Evolutionary conservation across 2,888 invertebrate species (phyloP).

Genomic region (Lumbricus terrestris): DNA sequence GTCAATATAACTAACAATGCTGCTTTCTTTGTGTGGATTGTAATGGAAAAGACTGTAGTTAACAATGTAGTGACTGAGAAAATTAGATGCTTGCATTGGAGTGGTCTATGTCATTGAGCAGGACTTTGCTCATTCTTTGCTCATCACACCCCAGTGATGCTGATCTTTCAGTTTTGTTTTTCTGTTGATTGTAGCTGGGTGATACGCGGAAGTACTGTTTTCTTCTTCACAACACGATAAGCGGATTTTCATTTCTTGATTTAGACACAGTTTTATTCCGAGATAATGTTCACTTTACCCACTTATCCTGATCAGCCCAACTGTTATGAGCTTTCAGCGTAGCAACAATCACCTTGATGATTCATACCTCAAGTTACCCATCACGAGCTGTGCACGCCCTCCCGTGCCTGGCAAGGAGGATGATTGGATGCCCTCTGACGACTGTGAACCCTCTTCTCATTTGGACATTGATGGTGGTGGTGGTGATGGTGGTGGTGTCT

Average conservation of each 20-base stretch:
- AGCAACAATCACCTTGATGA: neutral
- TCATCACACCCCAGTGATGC: neutral
- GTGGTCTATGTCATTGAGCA: neutral
- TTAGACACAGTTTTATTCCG: neutral
- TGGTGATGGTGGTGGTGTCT: neutral
- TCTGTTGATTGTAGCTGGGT: neutral
- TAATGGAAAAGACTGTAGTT: neutral
- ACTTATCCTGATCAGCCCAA: neutral
- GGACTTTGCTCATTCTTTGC: neutral
- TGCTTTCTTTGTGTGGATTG: neutral
- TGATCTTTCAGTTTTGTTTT: neutral
- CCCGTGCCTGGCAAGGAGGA: constrained; percentile 28
- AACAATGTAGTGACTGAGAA: neutral
- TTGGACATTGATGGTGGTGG: neutral
- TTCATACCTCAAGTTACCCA: neutral
- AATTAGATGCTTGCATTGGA: neutral
- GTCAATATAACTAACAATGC: too few relatives aligned
- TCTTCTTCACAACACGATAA: neutral
- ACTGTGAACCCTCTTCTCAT: neutral
- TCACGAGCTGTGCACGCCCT: constrained; percentile 8
- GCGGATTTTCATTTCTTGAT: neutral
- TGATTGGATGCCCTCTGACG: constrained; percentile 17
- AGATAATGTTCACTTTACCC: neutral
- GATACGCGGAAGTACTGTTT: neutral
- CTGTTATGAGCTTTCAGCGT: neutral